These are phyloP conservation scores for Bambusicola thoracicus DNA, from an alignment of 2,113 vertebrate genomes.

Conservation along the genomic window DNA sequence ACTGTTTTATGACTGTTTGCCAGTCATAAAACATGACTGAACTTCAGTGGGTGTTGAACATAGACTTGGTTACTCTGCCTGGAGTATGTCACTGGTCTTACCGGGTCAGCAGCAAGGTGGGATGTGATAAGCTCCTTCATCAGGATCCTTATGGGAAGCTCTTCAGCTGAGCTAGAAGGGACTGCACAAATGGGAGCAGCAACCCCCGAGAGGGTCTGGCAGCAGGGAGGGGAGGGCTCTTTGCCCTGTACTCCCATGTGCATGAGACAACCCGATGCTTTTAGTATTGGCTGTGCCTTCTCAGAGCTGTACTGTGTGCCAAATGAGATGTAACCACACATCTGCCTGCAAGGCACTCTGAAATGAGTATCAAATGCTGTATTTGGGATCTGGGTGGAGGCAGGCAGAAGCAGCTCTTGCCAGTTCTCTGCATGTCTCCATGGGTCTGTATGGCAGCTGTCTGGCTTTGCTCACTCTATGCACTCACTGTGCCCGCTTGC, in stretches of 20 bases:
- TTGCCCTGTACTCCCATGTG: fast-evolving
- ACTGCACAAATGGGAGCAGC: not conserved
- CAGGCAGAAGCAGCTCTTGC: not conserved
- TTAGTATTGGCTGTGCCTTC: not conserved
- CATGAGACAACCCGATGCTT: not conserved
- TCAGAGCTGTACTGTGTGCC: fast-evolving
- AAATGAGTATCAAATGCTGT: fast-evolving
- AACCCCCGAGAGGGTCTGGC: not conserved
- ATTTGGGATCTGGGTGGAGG: not conserved
- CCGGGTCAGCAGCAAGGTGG: not conserved
- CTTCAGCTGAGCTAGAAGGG: not conserved
- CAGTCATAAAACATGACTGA: not conserved
- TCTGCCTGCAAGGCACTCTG: fast-evolving
- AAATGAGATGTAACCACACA: not conserved
- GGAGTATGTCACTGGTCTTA: not conserved
- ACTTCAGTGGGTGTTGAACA: not conserved
- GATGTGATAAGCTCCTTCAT: not conserved
- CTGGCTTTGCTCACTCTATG: not conserved
- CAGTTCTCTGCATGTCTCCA: not conserved
- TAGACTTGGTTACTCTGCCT: not conserved
- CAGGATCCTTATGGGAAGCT: not conserved
- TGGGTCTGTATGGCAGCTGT: not conserved
- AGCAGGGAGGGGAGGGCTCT: not conserved
- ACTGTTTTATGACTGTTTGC: too few species aligned
- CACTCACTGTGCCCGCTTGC: not conserved